phyloP scores from a whole-genome alignment of 2,797 vertebrate genomes.

The Lophotriccus pileatus region DNA sequence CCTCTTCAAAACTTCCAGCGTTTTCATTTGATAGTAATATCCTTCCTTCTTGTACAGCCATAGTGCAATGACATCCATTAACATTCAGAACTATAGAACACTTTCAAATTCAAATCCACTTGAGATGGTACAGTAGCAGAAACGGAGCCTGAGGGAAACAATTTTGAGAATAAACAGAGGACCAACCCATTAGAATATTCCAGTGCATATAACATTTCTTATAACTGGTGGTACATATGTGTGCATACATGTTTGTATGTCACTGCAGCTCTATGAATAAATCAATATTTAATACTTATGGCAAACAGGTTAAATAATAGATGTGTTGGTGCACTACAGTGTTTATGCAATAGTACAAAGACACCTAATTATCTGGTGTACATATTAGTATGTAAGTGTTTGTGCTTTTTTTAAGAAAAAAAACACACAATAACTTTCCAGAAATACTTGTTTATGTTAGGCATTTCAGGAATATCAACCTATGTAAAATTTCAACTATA shows the following conservation, averaged over 20 bases:
- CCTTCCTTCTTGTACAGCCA: slow-evolving; percentile 39
- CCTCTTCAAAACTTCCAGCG: slow-evolving; percentile 30
- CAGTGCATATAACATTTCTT: neutral
- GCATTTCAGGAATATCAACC: neutral
- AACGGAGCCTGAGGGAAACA: slow-evolving; percentile 46
- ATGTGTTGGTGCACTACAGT: neutral
- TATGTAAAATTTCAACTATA: neutral
- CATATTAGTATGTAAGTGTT: neutral
- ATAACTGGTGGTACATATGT: slow-evolving; percentile 23
- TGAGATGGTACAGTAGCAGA: slow-evolving; percentile 41
- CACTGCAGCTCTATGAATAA: slow-evolving; percentile 4
- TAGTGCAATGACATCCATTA: slow-evolving; percentile 56
- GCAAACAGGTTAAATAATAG: neutral
- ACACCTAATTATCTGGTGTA: neutral
- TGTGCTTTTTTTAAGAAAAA: neutral
- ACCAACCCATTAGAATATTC: slow-evolving; percentile 30
- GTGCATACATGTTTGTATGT: slow-evolving; percentile 5
- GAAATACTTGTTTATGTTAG: neutral
- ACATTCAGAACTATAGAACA: slow-evolving; percentile 59
- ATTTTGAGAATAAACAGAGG: slow-evolving; percentile 46
- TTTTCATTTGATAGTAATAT: slow-evolving; percentile 39
- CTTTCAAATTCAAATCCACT: slow-evolving; percentile 65
- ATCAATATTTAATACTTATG: neutral
- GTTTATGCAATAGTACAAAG: neutral
- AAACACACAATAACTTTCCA: neutral